Conservation (phyloP, 1,140 invertebrate species). For the Contarinia nasturtii region DNA sequence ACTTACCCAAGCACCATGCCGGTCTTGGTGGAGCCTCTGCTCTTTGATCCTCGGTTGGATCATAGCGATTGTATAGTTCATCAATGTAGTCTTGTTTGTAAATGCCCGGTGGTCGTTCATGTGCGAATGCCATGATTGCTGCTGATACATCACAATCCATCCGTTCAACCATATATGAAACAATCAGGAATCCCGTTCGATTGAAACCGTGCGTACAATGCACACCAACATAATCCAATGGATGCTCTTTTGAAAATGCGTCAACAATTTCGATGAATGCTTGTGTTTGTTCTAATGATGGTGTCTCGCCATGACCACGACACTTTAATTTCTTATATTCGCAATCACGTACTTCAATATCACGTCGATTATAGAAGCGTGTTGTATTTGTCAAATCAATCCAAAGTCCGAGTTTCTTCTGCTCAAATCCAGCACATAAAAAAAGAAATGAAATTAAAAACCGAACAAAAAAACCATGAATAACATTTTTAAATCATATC, state of each 20-base stretch:
- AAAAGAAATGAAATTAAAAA: background rate
- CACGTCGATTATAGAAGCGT: conserved; percentile 71
- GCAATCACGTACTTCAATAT: conserved; percentile 53
- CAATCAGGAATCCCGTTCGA: conserved; percentile 76
- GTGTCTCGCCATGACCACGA: conserved; percentile 65
- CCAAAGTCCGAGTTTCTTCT: conserved; percentile 82
- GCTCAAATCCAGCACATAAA: conserved; percentile 4
- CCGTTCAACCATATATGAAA: conserved; percentile 73
- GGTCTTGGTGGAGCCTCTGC: background rate
- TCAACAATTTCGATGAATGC: conserved; percentile 60
- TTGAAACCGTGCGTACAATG: conserved; percentile 99
- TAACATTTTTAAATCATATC: background rate
- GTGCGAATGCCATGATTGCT: conserved; percentile 57
- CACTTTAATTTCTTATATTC: conserved; percentile 76
- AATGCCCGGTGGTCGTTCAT: conserved; percentile 49
- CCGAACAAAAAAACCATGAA: background rate
- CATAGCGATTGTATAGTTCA: conserved; percentile 28
- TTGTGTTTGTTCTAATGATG: conserved; percentile 53
- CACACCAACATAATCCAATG: conserved; percentile 66
- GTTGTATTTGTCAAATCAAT: conserved; percentile 91
- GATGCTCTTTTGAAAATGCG: conserved; percentile 59
- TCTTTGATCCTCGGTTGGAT: background rate
- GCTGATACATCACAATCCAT: conserved; percentile 59
- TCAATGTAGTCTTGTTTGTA: conserved; percentile 59
- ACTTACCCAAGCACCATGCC: too few species aligned